Evolutionary conservation across 1,140 invertebrate genomes (phyloP).

Genomic region (Schlechtendalia chinensis): DNA sequence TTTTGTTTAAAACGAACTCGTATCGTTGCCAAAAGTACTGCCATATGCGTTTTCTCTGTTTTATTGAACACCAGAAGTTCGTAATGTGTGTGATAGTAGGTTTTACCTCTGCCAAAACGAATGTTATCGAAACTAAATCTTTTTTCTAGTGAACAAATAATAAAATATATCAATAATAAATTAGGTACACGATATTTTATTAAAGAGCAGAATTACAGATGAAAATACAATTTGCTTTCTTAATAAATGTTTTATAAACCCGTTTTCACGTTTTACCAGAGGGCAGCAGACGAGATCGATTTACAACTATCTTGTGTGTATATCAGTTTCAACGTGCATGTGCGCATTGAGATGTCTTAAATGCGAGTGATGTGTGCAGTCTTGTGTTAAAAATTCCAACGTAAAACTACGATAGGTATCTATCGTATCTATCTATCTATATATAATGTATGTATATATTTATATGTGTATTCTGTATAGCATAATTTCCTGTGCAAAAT

Average conservation of each 20-base stretch:
- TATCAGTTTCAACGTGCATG: too few species aligned
- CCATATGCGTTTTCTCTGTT: neutral
- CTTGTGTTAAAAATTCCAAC: neutral
- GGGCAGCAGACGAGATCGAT: slow-evolving; percentile 23
- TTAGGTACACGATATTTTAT: neutral
- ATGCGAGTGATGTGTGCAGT: neutral
- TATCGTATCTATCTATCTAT: too few species aligned
- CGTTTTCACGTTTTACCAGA: slow-evolving; percentile 1
- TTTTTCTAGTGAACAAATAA: neutral
- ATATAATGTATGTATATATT: neutral
- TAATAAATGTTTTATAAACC: slow-evolving; percentile 6
- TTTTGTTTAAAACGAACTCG: neutral
- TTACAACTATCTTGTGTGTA: slow-evolving; percentile 2
- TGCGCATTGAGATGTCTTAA: neutral
- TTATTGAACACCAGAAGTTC: neutral
- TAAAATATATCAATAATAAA: neutral
- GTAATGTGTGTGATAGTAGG: neutral
- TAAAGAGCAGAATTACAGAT: neutral
- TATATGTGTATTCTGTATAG: neutral
- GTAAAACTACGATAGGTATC: neutral
- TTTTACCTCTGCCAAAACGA: neutral
- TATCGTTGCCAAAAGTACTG: neutral
- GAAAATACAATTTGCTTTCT: slow-evolving; percentile 1
- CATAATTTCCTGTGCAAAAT: too few species aligned
- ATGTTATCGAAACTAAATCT: neutral